A percentile compares a stretch with the other conserved stretches of the same genome.
These are phyloP conservation scores for Cybosia mesomella DNA, from an alignment of 2,888 invertebrate species.

Conservation along the genomic window DNA sequence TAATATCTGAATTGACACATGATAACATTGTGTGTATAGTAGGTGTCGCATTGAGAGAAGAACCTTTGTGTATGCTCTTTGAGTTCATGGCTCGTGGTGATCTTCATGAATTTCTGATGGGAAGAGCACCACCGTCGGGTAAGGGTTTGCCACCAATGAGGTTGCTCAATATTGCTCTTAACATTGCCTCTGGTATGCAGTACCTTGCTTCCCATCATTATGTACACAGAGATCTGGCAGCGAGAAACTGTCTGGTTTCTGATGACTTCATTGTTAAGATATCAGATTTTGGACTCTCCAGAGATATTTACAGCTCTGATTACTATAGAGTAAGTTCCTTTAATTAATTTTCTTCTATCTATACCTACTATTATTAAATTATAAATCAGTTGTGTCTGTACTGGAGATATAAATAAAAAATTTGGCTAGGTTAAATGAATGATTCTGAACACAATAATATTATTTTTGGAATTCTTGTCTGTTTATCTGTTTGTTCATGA, in stretches of 20 bases:
- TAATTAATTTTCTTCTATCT: no score
- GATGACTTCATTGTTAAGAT: conserved; percentile 98
- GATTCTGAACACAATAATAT: no score
- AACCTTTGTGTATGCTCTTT: conserved; percentile 98
- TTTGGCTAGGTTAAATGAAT: no score
- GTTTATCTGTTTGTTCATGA: no score
- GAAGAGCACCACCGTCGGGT: conserved; percentile 95
- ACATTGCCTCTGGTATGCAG: conserved; percentile 95
- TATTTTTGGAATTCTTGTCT: no score
- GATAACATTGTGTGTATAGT: conserved; percentile 98
- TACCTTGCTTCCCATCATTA: conserved; percentile 96
- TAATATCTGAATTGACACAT: conserved; percentile 97
- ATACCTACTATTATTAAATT: not conserved
- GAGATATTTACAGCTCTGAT: conserved; percentile 97
- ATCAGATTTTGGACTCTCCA: conserved; percentile 97
- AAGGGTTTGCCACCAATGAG: conserved; percentile 93
- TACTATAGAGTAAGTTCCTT: conserved; percentile 90
- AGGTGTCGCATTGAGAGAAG: conserved; percentile 95
- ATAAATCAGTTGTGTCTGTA: no score
- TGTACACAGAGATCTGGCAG: conserved; percentile 98
- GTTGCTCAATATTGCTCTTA: conserved; percentile 95
- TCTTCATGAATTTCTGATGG: conserved; percentile 97
- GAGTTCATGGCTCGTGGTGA: conserved; percentile 99
- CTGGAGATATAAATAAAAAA: no score
- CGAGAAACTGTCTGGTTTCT: conserved; percentile 98